These are phyloP conservation scores for Nerophis ophidion DNA, from an alignment of 2,113 vertebrate genomes.

Conservation along the genomic window DNA sequence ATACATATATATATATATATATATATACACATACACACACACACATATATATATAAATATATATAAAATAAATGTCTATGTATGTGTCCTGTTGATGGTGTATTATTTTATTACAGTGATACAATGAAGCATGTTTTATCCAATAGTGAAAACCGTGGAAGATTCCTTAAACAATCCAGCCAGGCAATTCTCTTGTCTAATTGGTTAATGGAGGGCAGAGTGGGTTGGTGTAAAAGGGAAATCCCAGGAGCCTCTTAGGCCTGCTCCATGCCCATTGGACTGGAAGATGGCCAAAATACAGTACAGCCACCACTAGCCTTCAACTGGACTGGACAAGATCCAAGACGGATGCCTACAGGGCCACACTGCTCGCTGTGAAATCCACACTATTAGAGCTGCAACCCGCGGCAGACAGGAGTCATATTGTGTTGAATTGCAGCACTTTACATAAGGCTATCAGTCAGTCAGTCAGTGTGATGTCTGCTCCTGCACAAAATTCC, in stretches of 20 bases:
- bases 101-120: not conserved
- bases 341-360: slow-evolving; percentile 53
- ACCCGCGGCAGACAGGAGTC: slow-evolving; percentile 1
- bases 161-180: slow-evolving; percentile 51
- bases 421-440: slow-evolving; percentile 3
- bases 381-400: slow-evolving; percentile 27
- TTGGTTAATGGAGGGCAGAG: slow-evolving; percentile 55
- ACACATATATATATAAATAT: no score
- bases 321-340: slow-evolving; percentile 47
- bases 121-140: not conserved
- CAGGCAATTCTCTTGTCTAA: slow-evolving; percentile 50
- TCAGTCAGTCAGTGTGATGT: slow-evolving; percentile 12
- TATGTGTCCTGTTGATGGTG: no score
- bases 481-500: slow-evolving; percentile 2
- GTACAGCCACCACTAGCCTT: slow-evolving; percentile 7
- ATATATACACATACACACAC: no score
- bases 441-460: slow-evolving; percentile 5
- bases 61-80: no score
- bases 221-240: slow-evolving; percentile 39
- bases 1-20: no score
- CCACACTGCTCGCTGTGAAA: slow-evolving; percentile 33
- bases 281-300: slow-evolving; percentile 56
- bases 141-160: not conserved
- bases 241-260: slow-evolving; percentile 50
- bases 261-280: slow-evolving; percentile 56